Evolutionary conservation across 2,113 vertebrate genomes (phyloP), one percentile per base, ranked within the genome.

Genomic region (Saccopteryx bilineata): DNA sequence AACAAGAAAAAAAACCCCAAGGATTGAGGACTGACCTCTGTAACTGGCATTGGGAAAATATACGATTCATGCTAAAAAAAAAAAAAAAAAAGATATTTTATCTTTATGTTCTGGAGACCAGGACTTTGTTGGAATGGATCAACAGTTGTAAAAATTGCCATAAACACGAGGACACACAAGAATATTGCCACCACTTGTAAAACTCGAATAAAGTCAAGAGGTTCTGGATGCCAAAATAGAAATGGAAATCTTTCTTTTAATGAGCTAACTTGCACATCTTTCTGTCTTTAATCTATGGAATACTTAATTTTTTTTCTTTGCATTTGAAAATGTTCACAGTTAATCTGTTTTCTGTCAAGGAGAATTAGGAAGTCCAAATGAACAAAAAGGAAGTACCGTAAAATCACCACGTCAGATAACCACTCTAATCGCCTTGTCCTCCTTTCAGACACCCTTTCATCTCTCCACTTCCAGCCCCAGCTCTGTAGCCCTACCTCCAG

Each of bases 21-120:
- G 89, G 78, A 58, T 6, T 72, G 58, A 63, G 21, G 54, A 33
- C 60, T 69, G 18, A 15, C 65, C 52, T 99, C 98, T 99, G 99
- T 98, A 99, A 99, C 99, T 99, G 99, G 98, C 99, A 99, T 98
- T 99, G 99, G 98, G 99, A 99, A 98, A 99, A 98, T 99, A 99
- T 99, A 97, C 99, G 99, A 98, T 99, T 99, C 98, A 99, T 99
- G 98, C 99, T 99, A 98, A 99, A 99, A 99, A 99, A 99, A 98
- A 39, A 39, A 99, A 99, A 98, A 98, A 99, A 99, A 99, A 99
- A 99, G 98, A 99, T 98, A 75, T 99, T 97, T 99, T 99, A 98
- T 99, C 99, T 87, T 98, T 99, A 93, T 99, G 99, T 75, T 99
- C 99, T 97, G 99, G 99, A 93, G 99, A 99, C 99, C 99, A 99